phyloP scores from a whole-genome alignment of 2,888 invertebrate genomes.

The Hydropsyche betteni region DNA sequence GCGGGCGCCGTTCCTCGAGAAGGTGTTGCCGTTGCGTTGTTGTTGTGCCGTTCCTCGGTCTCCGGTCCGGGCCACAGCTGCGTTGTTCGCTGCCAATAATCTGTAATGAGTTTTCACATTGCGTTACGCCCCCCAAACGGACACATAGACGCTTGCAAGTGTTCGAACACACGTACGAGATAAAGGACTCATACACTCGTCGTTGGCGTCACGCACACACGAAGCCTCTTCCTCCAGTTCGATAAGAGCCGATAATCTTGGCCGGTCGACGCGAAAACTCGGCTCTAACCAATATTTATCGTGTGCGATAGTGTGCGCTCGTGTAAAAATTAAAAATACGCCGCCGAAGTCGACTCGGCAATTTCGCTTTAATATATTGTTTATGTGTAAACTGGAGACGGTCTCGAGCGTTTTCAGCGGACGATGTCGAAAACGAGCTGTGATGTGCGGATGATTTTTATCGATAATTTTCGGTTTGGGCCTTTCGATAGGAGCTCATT shows the following conservation, averaged over 20 bases:
- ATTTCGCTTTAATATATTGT: too few relatives aligned
- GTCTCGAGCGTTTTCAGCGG: too few relatives aligned
- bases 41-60: conserved; percentile 5
- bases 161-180: not conserved
- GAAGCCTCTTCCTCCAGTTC: not conserved
- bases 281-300: conserved; percentile 31
- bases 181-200: conserved; percentile 11
- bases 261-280: not conserved
- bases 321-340: conserved; percentile 28
- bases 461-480: too few relatives aligned
- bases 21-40: conserved; percentile 28
- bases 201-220: conserved; percentile 26
- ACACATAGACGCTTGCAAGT: too few relatives aligned
- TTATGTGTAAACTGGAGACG: too few relatives aligned
- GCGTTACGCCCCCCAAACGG: conserved; percentile 45
- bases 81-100: conserved; percentile 49
- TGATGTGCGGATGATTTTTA: too few relatives aligned
- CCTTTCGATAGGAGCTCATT: too few relatives aligned
- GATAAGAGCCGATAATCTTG: conserved; percentile 25
- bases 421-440: too few relatives aligned
- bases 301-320: not conserved
- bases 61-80: conserved; percentile 1
- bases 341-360: not conserved
- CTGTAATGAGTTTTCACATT: conserved; percentile 51
- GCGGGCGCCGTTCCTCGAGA: conserved; percentile 28